Conservation (phyloP, 2,888 invertebrate species). For the Entomobrya proxima region DNA sequence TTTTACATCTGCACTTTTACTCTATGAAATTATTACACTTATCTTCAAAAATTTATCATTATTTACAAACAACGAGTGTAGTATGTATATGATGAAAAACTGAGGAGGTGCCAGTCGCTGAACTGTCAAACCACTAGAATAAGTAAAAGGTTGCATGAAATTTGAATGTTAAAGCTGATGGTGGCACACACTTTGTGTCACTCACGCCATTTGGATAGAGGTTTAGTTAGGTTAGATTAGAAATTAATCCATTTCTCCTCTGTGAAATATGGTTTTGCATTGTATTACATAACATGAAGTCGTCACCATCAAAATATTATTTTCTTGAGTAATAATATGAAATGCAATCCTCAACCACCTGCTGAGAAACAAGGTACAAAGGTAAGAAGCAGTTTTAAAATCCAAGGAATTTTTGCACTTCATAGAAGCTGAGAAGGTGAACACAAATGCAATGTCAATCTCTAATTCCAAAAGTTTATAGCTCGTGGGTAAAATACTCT, state of each 20-base stretch:
- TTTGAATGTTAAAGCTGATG: neutral
- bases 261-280: neutral
- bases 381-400: neutral
- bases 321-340: constrained; percentile 35
- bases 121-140: neutral
- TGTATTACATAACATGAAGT: neutral
- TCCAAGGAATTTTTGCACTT: too few species aligned
- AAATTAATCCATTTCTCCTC: neutral
- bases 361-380: constrained; percentile 33
- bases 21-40: too few species aligned
- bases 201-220: too few species aligned
- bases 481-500: too few species aligned
- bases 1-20: too few species aligned
- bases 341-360: constrained; percentile 37
- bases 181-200: neutral
- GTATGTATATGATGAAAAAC: neutral
- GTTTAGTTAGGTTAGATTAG: neutral
- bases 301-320: neutral
- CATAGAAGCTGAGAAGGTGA: too few species aligned
- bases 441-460: too few species aligned
- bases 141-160: neutral
- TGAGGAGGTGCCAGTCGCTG: neutral
- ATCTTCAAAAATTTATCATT: too few species aligned
- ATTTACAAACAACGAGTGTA: too few species aligned
- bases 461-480: too few species aligned